Evolutionary conservation across 1,140 invertebrate species (phyloP).

Genomic region (Doryteuthis pealeii): DNA sequence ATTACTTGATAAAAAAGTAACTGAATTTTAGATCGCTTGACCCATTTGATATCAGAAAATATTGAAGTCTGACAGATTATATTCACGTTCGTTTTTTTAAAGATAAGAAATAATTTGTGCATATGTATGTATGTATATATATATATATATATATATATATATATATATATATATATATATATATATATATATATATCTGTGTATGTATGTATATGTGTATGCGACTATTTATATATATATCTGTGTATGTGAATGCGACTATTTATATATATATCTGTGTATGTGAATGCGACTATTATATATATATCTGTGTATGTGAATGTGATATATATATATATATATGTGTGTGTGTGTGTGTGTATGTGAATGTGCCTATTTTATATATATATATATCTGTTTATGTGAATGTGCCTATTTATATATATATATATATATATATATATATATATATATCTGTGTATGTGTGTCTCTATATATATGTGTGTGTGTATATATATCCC

Average conservation of each 20-base stretch:
- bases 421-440: slow-evolving; percentile 5
- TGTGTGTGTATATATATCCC: background rate
- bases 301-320: background rate
- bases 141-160: slow-evolving; percentile 4
- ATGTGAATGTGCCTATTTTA: background rate
- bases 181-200: background rate
- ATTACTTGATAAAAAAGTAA: no score
- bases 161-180: background rate
- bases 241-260: background rate
- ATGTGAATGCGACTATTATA: background rate
- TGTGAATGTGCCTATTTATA: background rate
- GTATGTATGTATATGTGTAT: background rate
- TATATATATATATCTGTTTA: background rate
- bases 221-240: background rate
- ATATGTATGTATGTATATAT: background rate
- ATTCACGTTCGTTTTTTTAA: no score
- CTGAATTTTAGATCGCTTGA: no score
- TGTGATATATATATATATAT: slow-evolving; percentile 1
- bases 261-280: background rate
- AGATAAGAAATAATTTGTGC: no score
- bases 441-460: slow-evolving; percentile 3
- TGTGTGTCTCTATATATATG: background rate
- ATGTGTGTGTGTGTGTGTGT: background rate
- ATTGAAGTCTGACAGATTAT: no score
- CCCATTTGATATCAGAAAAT: no score